Evolutionary conservation across 2,113 vertebrate genomes (phyloP).

Genomic region (Hippocampus zosterae): DNA sequence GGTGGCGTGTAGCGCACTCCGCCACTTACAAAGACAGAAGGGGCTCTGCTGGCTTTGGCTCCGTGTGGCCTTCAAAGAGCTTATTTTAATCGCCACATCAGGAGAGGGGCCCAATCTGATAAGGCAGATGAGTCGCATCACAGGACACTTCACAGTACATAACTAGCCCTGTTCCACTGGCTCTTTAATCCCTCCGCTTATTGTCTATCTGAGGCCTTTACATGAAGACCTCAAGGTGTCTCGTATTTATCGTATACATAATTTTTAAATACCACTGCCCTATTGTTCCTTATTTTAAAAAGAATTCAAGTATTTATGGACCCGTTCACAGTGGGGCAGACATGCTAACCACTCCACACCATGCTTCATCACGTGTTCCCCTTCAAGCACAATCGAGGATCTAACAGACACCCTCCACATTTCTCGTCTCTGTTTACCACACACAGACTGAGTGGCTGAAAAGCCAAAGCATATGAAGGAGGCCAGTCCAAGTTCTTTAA

Average conservation of each 20-base stretch:
- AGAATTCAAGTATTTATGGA: neutral
- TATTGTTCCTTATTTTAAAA: too few species aligned
- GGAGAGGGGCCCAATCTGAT: conserved; percentile 65
- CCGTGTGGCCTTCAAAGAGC: conserved; percentile 71
- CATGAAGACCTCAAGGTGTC: conserved; percentile 59
- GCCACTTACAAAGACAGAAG: conserved; percentile 59
- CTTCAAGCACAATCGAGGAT: neutral
- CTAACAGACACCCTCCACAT: conserved; percentile 38
- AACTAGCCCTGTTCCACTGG: conserved; percentile 45
- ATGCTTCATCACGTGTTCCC: too few species aligned
- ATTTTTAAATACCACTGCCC: too few species aligned
- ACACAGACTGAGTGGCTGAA: conserved; percentile 58
- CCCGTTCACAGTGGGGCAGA: neutral
- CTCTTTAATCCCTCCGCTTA: conserved; percentile 10
- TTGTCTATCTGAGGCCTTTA: conserved; percentile 64
- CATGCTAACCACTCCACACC: neutral
- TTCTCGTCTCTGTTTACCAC: conserved; percentile 54
- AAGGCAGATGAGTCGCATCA: conserved; percentile 44
- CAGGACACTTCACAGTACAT: conserved; percentile 36
- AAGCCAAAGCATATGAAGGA: conserved; percentile 59
- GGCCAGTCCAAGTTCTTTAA: conserved; percentile 62
- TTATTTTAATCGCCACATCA: conserved; percentile 64
- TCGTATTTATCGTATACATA: neutral
- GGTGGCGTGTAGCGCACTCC: conserved; percentile 32
- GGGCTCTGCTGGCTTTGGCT: conserved; percentile 52